These are phyloP conservation scores for Phyllostomus hastatus DNA, from an alignment of 2,113 vertebrate genomes.

Conservation along the genomic window DNA sequence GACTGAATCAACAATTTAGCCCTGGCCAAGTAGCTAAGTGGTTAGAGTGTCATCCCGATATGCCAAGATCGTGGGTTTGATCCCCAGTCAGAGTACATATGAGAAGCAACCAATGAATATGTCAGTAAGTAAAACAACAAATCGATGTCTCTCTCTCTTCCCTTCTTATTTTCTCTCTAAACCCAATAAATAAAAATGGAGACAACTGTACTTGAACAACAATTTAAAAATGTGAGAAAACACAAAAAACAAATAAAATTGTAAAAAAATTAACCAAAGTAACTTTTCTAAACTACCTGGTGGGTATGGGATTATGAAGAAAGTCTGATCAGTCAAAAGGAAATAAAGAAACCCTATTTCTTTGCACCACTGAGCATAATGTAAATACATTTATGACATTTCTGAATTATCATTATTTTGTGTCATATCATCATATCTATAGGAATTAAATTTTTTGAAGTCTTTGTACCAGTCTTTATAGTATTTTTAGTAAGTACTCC, in stretches of 20 bases:
- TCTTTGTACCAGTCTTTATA: not conserved
- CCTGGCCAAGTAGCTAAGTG: too few species aligned
- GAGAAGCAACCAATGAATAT: too few species aligned
- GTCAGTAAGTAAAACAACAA: too few species aligned
- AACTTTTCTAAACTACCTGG: not conserved
- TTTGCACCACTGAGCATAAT: not conserved
- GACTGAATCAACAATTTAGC: not conserved
- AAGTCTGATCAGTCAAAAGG: not conserved
- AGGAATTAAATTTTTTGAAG: not conserved
- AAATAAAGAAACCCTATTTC: not conserved
- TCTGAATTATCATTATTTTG: not conserved
- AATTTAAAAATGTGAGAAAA: too few species aligned
- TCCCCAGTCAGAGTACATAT: too few species aligned
- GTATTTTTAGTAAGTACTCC: not conserved
- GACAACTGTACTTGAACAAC: too few species aligned
- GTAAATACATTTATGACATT: not conserved
- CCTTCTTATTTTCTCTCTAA: too few species aligned
- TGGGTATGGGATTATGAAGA: not conserved
- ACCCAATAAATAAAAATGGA: too few species aligned
- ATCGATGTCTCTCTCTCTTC: too few species aligned
- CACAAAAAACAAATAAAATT: too few species aligned
- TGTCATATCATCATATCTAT: not conserved
- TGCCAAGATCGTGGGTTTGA: too few species aligned
- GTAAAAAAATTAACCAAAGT: not conserved
- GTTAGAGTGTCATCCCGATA: too few species aligned